Conservation (phyloP, 2,797 vertebrate species). For the Synanceia verrucosa region DNA sequence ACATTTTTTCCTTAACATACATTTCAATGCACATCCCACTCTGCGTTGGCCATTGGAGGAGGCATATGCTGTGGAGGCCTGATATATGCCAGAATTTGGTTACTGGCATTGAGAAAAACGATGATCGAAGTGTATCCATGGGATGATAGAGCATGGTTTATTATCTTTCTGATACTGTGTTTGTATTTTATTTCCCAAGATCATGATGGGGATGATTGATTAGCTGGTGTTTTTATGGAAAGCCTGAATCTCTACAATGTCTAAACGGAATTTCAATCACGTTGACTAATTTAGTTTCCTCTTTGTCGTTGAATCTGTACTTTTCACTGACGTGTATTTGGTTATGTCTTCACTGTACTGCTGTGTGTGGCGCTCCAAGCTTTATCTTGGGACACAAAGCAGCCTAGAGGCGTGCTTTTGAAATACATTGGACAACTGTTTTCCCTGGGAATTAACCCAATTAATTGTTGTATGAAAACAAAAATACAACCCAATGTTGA, state of each 20-base stretch:
- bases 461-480: slow-evolving; percentile 20
- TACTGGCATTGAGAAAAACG: slow-evolving; percentile 44
- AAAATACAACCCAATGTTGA: slow-evolving; percentile 36
- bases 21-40: slow-evolving; percentile 44
- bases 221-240: slow-evolving; percentile 60
- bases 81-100: slow-evolving; percentile 49
- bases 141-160: slow-evolving; percentile 73
- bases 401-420: slow-evolving; percentile 44
- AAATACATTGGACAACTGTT: slow-evolving; percentile 43
- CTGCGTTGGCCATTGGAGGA: slow-evolving; percentile 4
- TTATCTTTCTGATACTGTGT: slow-evolving; percentile 69
- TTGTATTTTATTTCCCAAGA: slow-evolving; percentile 65
- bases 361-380: slow-evolving; percentile 56
- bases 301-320: slow-evolving; percentile 59
- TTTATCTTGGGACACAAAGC: slow-evolving; percentile 50
- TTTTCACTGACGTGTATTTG: slow-evolving; percentile 54
- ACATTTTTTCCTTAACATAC: slow-evolving; percentile 34
- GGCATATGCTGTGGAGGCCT: slow-evolving; percentile 34
- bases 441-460: slow-evolving; percentile 30
- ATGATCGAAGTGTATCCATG: slow-evolving; percentile 57
- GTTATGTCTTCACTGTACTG: slow-evolving; percentile 58
- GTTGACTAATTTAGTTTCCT: slow-evolving; percentile 43
- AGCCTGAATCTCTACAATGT: slow-evolving; percentile 61
- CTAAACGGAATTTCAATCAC: slow-evolving; percentile 55
- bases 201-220: slow-evolving; percentile 58